These are phyloP conservation scores for Drosophila nebulosa DNA, from an alignment of 1,140 invertebrate species.

Conservation along the genomic window DNA sequence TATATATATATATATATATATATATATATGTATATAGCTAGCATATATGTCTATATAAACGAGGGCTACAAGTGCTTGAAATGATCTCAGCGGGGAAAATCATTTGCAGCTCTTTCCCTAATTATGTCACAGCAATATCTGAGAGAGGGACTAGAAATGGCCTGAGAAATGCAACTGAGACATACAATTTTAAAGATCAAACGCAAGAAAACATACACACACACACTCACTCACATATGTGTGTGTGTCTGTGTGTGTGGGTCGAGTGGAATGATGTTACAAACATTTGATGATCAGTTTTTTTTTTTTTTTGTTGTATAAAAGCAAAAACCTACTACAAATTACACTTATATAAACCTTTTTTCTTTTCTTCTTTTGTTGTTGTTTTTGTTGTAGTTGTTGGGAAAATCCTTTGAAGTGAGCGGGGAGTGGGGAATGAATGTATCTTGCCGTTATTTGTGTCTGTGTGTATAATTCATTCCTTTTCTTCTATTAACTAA, in stretches of 20 bases:
- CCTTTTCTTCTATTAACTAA: slow-evolving; percentile 37
- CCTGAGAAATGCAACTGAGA: slow-evolving; percentile 25
- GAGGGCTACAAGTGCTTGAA: neutral
- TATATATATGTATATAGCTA: slow-evolving; percentile 7
- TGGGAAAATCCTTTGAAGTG: slow-evolving; percentile 31
- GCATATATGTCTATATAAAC: slow-evolving; percentile 26
- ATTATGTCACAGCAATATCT: slow-evolving; percentile 1
- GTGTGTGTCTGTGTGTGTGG: neutral
- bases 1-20: slow-evolving; percentile 25
- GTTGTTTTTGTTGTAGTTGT: neutral
- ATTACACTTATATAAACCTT: slow-evolving; percentile 52
- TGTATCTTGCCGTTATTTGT: too few relatives aligned
- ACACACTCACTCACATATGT: slow-evolving; percentile 13
- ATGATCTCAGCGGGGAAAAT: neutral
- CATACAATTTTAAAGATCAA: neutral
- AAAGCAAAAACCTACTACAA: slow-evolving; percentile 53
- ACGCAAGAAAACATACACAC: neutral
- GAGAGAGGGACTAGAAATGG: slow-evolving; percentile 24
- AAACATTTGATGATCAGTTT: slow-evolving; percentile 22
- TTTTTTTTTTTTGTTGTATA: too few relatives aligned
- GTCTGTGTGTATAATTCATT: neutral
- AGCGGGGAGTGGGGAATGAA: too few relatives aligned
- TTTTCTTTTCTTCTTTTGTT: neutral
- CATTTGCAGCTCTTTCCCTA: neutral
- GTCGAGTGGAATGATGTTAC: slow-evolving; percentile 29